Percentiles rank a stretch among this genome's conserved stretches.
These are phyloP conservation scores for Chrysoperla carnea DNA, from an alignment of 1,140 invertebrate species.

Conservation along the genomic window DNA sequence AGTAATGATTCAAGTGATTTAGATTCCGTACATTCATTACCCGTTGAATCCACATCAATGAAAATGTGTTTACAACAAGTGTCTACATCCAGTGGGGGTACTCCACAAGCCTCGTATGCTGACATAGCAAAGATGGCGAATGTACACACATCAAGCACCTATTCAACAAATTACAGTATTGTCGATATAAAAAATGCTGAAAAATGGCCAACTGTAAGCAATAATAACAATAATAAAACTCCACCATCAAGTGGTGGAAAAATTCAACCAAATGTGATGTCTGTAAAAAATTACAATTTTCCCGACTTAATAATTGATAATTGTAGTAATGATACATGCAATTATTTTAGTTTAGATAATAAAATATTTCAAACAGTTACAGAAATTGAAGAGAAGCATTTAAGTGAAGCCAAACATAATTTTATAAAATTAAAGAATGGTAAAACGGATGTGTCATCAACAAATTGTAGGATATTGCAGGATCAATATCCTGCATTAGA, in stretches of 20 bases:
- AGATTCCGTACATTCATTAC: constrained; percentile 54
- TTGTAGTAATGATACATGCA: not conserved
- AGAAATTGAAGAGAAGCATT: constrained; percentile 8
- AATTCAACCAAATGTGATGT: not conserved
- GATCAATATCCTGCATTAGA: not conserved
- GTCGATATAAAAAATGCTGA: constrained; percentile 1
- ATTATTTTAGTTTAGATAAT: not conserved
- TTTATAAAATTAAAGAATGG: constrained; percentile 8
- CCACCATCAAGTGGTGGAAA: constrained; percentile 4
- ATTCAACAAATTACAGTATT: constrained; percentile 15
- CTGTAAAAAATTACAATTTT: not conserved
- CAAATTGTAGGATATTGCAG: not conserved
- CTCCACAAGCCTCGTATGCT: constrained; percentile 52
- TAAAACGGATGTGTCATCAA: constrained; percentile 3
- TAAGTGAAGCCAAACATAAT: constrained; percentile 7
- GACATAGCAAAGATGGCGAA: constrained; percentile 46
- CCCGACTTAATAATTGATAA: not conserved
- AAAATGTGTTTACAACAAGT: constrained; percentile 6
- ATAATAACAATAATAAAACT: constrained; percentile 1
- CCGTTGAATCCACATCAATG: constrained; percentile 27
- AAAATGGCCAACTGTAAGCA: constrained; percentile 2
- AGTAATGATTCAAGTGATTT: constrained; percentile 54
- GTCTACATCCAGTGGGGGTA: constrained; percentile 25
- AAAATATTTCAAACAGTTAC: not conserved
- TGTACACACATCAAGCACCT: not conserved